Percentiles rank a stretch among this genome's conserved stretches.
Conservation (phyloP, 2,888 invertebrate species). For the Apotomis turbidana region DNA sequence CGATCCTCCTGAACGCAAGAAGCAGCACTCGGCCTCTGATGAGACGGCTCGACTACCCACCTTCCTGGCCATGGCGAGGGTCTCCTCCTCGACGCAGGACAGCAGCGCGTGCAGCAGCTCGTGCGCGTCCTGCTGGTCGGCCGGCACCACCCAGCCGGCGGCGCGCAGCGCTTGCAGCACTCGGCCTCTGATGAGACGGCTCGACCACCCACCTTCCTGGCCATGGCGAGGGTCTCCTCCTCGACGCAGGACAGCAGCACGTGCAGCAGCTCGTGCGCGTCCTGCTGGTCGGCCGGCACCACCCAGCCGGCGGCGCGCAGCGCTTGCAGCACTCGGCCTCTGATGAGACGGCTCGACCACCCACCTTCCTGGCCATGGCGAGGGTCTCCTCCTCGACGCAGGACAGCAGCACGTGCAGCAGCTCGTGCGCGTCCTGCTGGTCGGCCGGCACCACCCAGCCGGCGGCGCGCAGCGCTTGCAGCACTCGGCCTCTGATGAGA, state of each 20-base stretch:
- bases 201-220: constrained; percentile 80
- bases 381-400: constrained; percentile 94
- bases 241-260: constrained; percentile 95
- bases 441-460: constrained; percentile 95
- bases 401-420: constrained; percentile 94
- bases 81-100: constrained; percentile 95
- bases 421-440: constrained; percentile 97
- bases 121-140: constrained; percentile 97
- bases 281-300: constrained; percentile 95
- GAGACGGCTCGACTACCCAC: constrained; percentile 57
- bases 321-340: constrained; percentile 85
- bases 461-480: constrained; percentile 88
- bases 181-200: no score
- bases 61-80: constrained; percentile 83
- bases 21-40: no score
- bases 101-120: constrained; percentile 95
- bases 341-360: no score
- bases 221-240: constrained; percentile 88
- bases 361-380: constrained; percentile 84
- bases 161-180: constrained; percentile 89
- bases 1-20: no score
- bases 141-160: constrained; percentile 93
- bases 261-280: constrained; percentile 96
- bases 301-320: constrained; percentile 92
- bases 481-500: constrained; percentile 66